Evolutionary conservation across 2,113 vertebrate genomes (phyloP).

Genomic region (Seriola rivoliana): DNA sequence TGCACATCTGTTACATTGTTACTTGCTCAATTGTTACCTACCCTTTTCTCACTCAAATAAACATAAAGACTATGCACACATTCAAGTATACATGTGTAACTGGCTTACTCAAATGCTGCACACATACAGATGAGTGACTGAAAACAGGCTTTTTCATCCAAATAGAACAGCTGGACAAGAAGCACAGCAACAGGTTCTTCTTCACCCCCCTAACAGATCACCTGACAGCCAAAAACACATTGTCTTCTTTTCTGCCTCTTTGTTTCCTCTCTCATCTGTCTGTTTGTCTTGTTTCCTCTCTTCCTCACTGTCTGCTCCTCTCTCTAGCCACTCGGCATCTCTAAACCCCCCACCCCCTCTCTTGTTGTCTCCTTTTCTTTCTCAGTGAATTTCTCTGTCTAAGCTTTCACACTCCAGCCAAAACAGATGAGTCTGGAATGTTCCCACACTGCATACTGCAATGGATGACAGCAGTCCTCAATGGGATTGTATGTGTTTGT

Average conservation of each 20-base stretch:
- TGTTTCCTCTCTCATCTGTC: slow-evolving; percentile 30
- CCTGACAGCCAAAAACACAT: slow-evolving; percentile 16
- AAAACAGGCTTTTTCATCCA: neutral
- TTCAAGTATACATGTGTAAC: neutral
- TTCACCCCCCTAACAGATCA: slow-evolving; percentile 2
- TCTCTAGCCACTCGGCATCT: slow-evolving; percentile 14
- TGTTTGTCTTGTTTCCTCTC: slow-evolving; percentile 28
- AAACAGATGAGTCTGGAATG: slow-evolving; percentile 59
- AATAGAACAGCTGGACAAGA: slow-evolving; percentile 27
- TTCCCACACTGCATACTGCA: slow-evolving; percentile 26
- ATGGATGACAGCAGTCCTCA: slow-evolving; percentile 41
- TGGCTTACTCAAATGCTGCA: neutral
- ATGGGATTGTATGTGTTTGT: slow-evolving; percentile 24
- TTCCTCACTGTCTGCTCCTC: slow-evolving; percentile 19
- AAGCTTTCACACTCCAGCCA: slow-evolving; percentile 38
- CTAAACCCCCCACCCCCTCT: neutral
- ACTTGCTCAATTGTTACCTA: too few relatives aligned
- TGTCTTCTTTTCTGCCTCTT: neutral
- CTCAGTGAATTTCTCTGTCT: slow-evolving; percentile 37
- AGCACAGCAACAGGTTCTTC: slow-evolving; percentile 16
- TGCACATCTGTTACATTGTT: neutral
- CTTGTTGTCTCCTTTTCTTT: slow-evolving; percentile 4
- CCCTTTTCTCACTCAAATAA: neutral
- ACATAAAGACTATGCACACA: neutral
- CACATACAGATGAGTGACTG: neutral